Evolutionary conservation across 2,113 vertebrate species (phyloP).

Genomic region (Phoenicopterus ruber): DNA sequence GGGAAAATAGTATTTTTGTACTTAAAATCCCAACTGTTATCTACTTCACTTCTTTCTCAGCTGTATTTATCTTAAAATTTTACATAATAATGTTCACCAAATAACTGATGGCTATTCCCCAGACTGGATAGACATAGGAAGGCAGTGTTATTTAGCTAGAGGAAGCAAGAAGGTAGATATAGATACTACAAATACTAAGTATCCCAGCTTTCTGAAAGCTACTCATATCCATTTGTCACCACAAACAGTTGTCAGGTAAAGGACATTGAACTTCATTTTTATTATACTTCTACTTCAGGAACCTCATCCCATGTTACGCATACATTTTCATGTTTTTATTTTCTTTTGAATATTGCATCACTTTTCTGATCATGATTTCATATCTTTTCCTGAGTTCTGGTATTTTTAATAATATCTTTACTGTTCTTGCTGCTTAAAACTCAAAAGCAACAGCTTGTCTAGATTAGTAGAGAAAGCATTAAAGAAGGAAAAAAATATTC

Average conservation of each 20-base stretch:
- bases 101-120: background rate
- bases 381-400: background rate
- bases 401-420: background rate
- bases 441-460: background rate
- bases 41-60: background rate
- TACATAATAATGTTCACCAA: background rate
- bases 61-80: background rate
- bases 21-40: no score
- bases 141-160: background rate
- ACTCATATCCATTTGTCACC: background rate
- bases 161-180: background rate
- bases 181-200: background rate
- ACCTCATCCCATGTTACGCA: fast-evolving
- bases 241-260: background rate
- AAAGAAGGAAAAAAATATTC: no score
- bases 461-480: background rate
- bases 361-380: background rate
- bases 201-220: background rate
- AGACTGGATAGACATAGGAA: background rate
- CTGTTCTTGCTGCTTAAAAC: no score
- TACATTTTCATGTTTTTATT: background rate
- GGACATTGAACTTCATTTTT: background rate
- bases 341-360: background rate
- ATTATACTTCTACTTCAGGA: background rate
- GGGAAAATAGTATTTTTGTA: background rate